These are phyloP conservation scores for Rhinoderma darwinii DNA, from an alignment of 2,113 vertebrate species.

Conservation along the genomic window DNA sequence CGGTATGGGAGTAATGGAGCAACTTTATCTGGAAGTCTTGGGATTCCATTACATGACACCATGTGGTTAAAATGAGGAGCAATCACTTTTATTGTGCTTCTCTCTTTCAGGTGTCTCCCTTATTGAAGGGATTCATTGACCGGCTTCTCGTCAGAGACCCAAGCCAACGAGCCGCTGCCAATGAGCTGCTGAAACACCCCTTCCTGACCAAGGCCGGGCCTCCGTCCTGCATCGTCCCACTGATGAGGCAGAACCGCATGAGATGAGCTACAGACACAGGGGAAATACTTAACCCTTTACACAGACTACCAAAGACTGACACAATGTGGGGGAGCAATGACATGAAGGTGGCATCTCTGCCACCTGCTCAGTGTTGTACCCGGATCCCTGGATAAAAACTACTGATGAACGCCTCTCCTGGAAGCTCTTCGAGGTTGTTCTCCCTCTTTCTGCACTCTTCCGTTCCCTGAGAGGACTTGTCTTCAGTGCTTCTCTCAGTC, in stretches of 20 bases:
- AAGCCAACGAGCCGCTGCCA: constrained; percentile 81
- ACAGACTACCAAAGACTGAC: constrained; percentile 34
- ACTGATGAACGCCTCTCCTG: constrained; percentile 20
- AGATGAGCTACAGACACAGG: constrained; percentile 74
- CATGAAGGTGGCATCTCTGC: background rate
- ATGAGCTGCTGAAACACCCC: constrained; percentile 87
- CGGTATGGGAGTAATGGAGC: too few relatives aligned
- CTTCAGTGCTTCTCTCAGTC: background rate
- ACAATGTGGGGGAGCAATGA: background rate
- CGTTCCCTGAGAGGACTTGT: background rate
- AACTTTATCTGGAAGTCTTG: too few relatives aligned
- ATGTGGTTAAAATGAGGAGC: too few relatives aligned
- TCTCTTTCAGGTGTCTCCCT: constrained; percentile 80
- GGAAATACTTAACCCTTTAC: background rate
- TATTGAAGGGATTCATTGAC: constrained; percentile 91
- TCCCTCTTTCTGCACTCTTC: background rate
- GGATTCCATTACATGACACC: too few relatives aligned
- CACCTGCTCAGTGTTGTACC: constrained; percentile 27
- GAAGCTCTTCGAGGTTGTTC: background rate
- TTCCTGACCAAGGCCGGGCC: constrained; percentile 86
- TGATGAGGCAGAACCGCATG: constrained; percentile 91
- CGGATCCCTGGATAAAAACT: constrained; percentile 24
- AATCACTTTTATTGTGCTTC: background rate
- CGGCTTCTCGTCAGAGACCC: constrained; percentile 90
- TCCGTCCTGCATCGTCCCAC: constrained; percentile 89